A percentile compares a stretch with the other conserved stretches of the same genome.
phyloP scores from a whole-genome alignment of 2,797 vertebrate genomes.

The Pangasius krempfi region DNA sequence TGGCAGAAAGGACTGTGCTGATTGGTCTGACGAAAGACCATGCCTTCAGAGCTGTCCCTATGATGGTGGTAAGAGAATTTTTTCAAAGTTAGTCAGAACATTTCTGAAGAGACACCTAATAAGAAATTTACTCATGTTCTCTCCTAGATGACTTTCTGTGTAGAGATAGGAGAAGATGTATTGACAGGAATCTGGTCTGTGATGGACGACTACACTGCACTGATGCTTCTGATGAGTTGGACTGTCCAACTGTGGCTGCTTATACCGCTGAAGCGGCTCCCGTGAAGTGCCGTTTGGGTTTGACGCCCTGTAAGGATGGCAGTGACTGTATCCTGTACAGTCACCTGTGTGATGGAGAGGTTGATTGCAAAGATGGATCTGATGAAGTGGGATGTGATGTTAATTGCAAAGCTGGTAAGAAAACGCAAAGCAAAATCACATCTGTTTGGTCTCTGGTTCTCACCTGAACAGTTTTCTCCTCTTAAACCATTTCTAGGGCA shows the following conservation, averaged over 20 bases:
- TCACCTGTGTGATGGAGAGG: slow-evolving; percentile 75
- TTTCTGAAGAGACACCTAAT: not conserved
- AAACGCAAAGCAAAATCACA: fast-evolving
- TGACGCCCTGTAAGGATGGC: slow-evolving; percentile 74
- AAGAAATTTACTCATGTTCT: not conserved
- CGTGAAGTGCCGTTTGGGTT: slow-evolving; percentile 68
- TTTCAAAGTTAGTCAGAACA: not conserved
- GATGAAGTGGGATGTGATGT: slow-evolving; percentile 72
- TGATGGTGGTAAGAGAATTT: slow-evolving; percentile 67
- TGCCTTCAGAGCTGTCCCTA: slow-evolving; percentile 57
- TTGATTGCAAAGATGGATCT: slow-evolving; percentile 76
- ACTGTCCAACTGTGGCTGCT: slow-evolving; percentile 42
- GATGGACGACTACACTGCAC: slow-evolving; percentile 68
- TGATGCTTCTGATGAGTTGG: slow-evolving; percentile 59
- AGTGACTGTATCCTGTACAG: slow-evolving; percentile 69
- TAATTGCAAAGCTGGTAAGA: slow-evolving; percentile 71
- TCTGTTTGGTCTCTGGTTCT: not conserved
- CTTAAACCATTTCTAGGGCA: slow-evolving; percentile 65
- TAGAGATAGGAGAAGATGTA: slow-evolving; percentile 60
- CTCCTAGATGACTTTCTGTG: slow-evolving; percentile 69
- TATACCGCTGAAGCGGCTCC: not conserved
- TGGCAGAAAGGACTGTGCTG: slow-evolving; percentile 67
- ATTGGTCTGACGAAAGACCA: slow-evolving; percentile 59
- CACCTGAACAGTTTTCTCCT: not conserved
- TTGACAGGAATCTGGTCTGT: slow-evolving; percentile 62